These are phyloP conservation scores for Neodiprion pinetum DNA, from an alignment of 1,140 invertebrate genomes.

Conservation along the genomic window DNA sequence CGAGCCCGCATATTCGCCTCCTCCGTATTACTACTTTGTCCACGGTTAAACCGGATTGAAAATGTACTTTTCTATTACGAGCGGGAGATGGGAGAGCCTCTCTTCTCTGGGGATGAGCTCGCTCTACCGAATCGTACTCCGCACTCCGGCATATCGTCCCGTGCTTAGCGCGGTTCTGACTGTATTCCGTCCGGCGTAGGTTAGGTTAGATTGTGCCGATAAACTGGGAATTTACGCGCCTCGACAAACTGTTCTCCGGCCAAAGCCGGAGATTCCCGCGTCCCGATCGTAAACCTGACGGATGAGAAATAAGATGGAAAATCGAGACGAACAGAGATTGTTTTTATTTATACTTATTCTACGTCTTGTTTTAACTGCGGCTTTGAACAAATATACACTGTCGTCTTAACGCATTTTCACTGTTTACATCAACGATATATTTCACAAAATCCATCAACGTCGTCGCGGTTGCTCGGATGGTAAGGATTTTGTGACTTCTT, in stretches of 20 bases:
- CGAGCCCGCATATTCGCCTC: not conserved
- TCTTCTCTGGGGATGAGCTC: not conserved
- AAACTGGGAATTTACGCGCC: slow-evolving; percentile 4
- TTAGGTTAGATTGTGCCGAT: not conserved
- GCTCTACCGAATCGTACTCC: no score
- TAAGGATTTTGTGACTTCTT: no score
- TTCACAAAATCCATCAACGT: no score
- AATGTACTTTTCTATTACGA: slow-evolving; percentile 25
- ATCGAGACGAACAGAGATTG: not conserved
- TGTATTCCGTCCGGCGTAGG: not conserved
- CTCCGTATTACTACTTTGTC: no score
- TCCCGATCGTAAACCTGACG: not conserved
- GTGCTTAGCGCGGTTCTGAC: no score
- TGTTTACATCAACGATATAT: no score
- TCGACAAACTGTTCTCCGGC: not conserved
- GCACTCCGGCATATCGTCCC: not conserved
- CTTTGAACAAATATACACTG: no score
- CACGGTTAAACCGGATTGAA: slow-evolving; percentile 1
- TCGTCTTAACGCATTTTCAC: no score
- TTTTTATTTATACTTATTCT: no score
- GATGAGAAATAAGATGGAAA: not conserved
- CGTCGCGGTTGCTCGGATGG: no score
- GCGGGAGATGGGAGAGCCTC: slow-evolving; percentile 23
- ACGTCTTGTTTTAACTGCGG: no score
- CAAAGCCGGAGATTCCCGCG: not conserved